These are phyloP conservation scores for Acronicta aceris DNA, from an alignment of 2,888 invertebrate genomes.

Conservation along the genomic window DNA sequence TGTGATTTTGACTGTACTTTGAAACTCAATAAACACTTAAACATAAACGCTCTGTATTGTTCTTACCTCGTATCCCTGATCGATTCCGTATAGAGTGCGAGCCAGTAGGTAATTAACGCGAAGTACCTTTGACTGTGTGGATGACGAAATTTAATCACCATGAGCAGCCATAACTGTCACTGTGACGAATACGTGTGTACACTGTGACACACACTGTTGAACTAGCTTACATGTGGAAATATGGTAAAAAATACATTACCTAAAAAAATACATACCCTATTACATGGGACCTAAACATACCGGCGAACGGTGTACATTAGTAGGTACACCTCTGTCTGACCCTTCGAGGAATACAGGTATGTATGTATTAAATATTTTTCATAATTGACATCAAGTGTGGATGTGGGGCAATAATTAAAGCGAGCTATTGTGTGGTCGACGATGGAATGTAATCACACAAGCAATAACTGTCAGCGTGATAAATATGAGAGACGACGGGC, in stretches of 20 bases:
- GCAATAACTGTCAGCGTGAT: slow-evolving; percentile 2
- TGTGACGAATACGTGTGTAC: slow-evolving; percentile 3
- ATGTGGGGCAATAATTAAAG: not conserved
- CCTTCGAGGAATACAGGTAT: too few relatives aligned
- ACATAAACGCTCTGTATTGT: slow-evolving; percentile 31
- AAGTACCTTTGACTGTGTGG: slow-evolving; percentile 13
- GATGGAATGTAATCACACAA: slow-evolving; percentile 1
- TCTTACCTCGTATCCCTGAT: slow-evolving; percentile 28
- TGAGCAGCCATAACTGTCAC: slow-evolving; percentile 41
- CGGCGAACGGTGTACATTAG: too few relatives aligned
- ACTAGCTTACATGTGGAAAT: too few relatives aligned
- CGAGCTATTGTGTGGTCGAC: not conserved
- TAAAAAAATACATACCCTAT: too few relatives aligned
- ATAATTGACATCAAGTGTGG: not conserved
- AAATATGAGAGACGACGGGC: not conserved
- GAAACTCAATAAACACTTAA: slow-evolving; percentile 44
- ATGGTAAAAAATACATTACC: too few relatives aligned
- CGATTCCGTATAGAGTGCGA: slow-evolving; percentile 37
- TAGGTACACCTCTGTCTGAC: too few relatives aligned
- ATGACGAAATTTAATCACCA: slow-evolving; percentile 41
- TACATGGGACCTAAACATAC: too few relatives aligned
- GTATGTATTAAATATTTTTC: not conserved
- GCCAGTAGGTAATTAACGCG: slow-evolving; percentile 42
- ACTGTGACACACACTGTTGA: slow-evolving; percentile 2
- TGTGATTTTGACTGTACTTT: too few relatives aligned